Evolutionary conservation across 2,888 invertebrate genomes (phyloP).

Genomic region (Calameuta idolon): DNA sequence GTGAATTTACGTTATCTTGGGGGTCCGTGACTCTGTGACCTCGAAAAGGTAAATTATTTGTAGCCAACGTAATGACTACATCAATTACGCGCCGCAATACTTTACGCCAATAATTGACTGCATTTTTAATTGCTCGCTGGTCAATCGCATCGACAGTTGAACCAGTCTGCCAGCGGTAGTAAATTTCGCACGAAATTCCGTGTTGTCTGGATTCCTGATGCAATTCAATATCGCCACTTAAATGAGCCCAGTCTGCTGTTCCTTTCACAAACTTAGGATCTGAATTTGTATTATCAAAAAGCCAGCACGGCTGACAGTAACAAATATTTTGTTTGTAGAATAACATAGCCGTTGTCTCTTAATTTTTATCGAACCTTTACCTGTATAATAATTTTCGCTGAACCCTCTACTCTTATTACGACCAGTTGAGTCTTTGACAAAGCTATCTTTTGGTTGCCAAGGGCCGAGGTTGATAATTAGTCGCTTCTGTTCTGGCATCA

Average conservation of each 20-base stretch:
- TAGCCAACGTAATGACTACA: constrained; percentile 30
- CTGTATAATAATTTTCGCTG: background rate
- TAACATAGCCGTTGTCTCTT: constrained; percentile 30
- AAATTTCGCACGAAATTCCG: constrained; percentile 15
- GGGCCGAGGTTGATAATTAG: too few relatives aligned
- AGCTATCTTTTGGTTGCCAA: too few relatives aligned
- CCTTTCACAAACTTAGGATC: constrained; percentile 25
- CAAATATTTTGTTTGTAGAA: constrained; percentile 22
- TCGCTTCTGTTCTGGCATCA: too few relatives aligned
- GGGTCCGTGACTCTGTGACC: constrained; percentile 23
- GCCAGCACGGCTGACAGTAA: constrained; percentile 36
- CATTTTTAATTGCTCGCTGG: constrained; percentile 25
- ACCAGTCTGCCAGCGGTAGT: constrained; percentile 23
- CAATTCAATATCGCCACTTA: constrained; percentile 28
- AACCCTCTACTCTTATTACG: too few relatives aligned
- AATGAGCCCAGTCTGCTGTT: constrained; percentile 25
- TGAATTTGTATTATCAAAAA: constrained; percentile 28
- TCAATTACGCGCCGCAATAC: constrained; percentile 33
- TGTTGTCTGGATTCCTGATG: constrained; percentile 28
- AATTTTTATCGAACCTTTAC: constrained; percentile 24
- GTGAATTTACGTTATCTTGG: too few relatives aligned
- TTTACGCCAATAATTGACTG: constrained; percentile 31
- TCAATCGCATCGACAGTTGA: constrained; percentile 26
- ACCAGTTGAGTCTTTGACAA: too few relatives aligned
- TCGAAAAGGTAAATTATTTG: constrained; percentile 33